These are phyloP conservation scores for Echeneis naucrates DNA, from an alignment of 2,797 vertebrate genomes.

Conservation along the genomic window DNA sequence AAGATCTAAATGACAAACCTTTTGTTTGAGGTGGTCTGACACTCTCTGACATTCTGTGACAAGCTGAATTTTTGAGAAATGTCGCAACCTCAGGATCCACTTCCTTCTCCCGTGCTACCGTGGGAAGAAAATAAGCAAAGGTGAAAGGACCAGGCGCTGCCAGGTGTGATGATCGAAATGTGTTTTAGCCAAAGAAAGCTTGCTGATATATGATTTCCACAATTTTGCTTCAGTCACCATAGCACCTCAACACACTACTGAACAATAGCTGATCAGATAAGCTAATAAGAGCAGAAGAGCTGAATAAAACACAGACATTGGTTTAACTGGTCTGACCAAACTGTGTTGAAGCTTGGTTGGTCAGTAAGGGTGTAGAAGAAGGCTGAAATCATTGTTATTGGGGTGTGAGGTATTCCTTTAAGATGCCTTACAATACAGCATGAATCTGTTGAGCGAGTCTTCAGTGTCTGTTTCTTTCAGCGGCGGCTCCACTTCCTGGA, in stretches of 20 bases:
- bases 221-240: no score
- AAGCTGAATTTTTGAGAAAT: constrained; percentile 48
- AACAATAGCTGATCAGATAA: background rate
- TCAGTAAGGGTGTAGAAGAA: background rate
- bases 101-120: constrained; percentile 42
- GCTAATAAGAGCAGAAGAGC: no score
- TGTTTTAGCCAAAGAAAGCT: background rate
- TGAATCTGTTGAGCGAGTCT: constrained; percentile 59
- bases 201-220: no score
- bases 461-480: constrained; percentile 13
- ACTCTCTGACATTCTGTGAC: constrained; percentile 8
- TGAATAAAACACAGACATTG: no score
- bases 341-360: no score
- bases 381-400: background rate
- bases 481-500: constrained; percentile 67
- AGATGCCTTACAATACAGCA: constrained; percentile 64
- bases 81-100: constrained; percentile 16
- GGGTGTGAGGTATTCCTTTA: background rate
- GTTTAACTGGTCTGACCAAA: no score
- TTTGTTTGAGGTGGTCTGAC: constrained; percentile 44
- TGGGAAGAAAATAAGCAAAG: background rate
- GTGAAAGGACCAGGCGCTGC: no score
- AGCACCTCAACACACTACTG: no score
- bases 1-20: constrained; percentile 47
- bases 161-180: no score